Percentiles rank a stretch among this genome's conserved stretches.
Evolutionary conservation across 2,797 vertebrate species (phyloP).

Genomic region (Lacerta bilineata): DNA sequence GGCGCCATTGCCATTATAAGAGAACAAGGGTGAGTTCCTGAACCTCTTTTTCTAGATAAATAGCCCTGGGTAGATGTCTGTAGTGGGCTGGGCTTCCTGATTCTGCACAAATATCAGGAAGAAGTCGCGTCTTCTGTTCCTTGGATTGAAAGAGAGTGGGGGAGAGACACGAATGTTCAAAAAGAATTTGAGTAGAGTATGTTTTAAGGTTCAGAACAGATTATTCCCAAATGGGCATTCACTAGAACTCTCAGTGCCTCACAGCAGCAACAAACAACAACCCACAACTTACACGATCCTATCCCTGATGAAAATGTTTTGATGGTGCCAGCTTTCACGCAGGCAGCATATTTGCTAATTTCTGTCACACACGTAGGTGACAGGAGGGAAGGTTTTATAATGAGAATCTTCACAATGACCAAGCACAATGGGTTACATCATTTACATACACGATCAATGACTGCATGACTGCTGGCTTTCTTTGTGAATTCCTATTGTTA

Average conservation of each 20-base stretch:
- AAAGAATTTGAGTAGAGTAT: not conserved
- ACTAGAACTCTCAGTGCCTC: not conserved
- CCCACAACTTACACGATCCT: not conserved
- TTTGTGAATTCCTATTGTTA: slow-evolving; percentile 50
- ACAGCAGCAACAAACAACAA: not conserved
- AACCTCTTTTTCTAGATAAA: too few relatives aligned
- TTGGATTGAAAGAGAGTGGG: too few relatives aligned
- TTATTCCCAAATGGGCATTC: not conserved
- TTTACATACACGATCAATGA: slow-evolving; percentile 67
- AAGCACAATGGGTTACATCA: slow-evolving; percentile 65
- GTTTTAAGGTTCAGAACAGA: not conserved
- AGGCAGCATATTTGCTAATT: slow-evolving; percentile 43
- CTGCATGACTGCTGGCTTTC: slow-evolving; percentile 52
- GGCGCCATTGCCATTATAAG: too few relatives aligned
- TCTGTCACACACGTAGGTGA: slow-evolving; percentile 50
- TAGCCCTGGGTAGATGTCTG: too few relatives aligned
- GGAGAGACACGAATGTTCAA: not conserved
- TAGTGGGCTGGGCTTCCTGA: too few relatives aligned
- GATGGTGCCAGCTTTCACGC: slow-evolving; percentile 34
- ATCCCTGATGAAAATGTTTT: slow-evolving; percentile 11
- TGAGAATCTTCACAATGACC: slow-evolving; percentile 60
- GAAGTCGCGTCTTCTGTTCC: too few relatives aligned
- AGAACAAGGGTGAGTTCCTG: too few relatives aligned
- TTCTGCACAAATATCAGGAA: too few relatives aligned
- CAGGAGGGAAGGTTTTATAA: slow-evolving; percentile 46